phyloP scores from a whole-genome alignment of 2,113 vertebrate species.

The Murina feae region DNA sequence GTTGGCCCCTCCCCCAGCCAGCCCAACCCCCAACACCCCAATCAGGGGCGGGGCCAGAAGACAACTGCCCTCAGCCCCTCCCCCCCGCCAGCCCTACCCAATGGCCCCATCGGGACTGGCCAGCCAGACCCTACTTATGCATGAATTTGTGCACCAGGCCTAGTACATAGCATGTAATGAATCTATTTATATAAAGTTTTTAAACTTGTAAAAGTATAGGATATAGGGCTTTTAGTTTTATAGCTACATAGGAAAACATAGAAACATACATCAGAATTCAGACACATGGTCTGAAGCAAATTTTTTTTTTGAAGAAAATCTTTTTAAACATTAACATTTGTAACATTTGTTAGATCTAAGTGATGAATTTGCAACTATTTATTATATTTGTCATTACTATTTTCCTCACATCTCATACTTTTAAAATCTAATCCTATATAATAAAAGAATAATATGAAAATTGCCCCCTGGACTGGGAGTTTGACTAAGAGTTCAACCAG shows the following conservation, averaged over 20 bases:
- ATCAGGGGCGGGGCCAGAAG: too few species aligned
- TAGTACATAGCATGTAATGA: neutral
- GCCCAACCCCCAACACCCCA: too few species aligned
- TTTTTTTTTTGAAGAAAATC: neutral
- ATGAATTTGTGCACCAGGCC: too few species aligned
- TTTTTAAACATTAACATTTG: neutral
- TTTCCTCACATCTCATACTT: neutral
- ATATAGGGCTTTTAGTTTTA: neutral
- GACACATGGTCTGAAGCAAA: neutral
- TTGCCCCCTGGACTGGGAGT: too few species aligned
- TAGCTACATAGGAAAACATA: neutral
- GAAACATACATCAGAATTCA: neutral
- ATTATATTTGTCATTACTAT: neutral
- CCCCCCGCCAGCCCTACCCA: too few species aligned
- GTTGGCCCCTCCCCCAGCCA: too few species aligned
- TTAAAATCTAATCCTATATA: neutral
- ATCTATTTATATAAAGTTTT: neutral
- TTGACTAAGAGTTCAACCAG: too few species aligned
- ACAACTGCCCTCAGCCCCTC: too few species aligned
- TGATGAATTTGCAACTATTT: neutral
- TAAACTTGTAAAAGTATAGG: neutral
- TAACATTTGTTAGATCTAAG: neutral
- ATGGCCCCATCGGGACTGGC: too few species aligned
- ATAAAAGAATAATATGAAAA: too few species aligned
- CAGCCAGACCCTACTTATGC: too few species aligned